Evolutionary conservation across 2,797 vertebrate genomes (phyloP).

Genomic region (Paedocypris micromegethes): DNA sequence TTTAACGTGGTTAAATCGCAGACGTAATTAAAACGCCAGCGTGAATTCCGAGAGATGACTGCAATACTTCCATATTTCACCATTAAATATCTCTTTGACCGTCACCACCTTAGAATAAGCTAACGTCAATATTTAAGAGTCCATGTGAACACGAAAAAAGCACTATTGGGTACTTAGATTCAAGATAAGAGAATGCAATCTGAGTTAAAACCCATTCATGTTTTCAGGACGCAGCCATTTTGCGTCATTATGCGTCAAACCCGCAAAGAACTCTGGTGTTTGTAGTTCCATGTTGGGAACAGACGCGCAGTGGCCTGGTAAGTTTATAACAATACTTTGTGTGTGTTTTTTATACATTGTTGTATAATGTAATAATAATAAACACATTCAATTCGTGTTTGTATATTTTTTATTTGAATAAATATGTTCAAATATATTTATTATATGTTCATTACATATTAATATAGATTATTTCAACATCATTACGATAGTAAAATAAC

Average conservation of each 20-base stretch:
- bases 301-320: background rate
- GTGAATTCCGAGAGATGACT: slow-evolving; percentile 11
- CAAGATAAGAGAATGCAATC: slow-evolving; percentile 1
- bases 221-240: slow-evolving; percentile 71
- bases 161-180: background rate
- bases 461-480: background rate
- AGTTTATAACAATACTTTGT: slow-evolving; percentile 12
- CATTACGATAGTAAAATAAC: background rate
- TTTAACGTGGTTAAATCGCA: slow-evolving; percentile 23
- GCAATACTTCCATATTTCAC: slow-evolving; percentile 21
- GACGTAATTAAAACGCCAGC: slow-evolving; percentile 2
- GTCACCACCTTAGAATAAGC: background rate
- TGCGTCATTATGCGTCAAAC: slow-evolving; percentile 42
- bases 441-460: background rate
- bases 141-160: background rate
- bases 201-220: slow-evolving; percentile 30
- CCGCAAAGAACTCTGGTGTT: slow-evolving; percentile 59
- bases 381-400: no score
- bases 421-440: background rate
- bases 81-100: slow-evolving; percentile 14
- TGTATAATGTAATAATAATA: no score
- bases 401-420: background rate
- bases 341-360: no score
- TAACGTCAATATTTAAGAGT: background rate
- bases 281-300: slow-evolving; percentile 28